These are phyloP conservation scores for Tetragonula carbonaria DNA, from an alignment of 2,888 invertebrate species.

Conservation along the genomic window DNA sequence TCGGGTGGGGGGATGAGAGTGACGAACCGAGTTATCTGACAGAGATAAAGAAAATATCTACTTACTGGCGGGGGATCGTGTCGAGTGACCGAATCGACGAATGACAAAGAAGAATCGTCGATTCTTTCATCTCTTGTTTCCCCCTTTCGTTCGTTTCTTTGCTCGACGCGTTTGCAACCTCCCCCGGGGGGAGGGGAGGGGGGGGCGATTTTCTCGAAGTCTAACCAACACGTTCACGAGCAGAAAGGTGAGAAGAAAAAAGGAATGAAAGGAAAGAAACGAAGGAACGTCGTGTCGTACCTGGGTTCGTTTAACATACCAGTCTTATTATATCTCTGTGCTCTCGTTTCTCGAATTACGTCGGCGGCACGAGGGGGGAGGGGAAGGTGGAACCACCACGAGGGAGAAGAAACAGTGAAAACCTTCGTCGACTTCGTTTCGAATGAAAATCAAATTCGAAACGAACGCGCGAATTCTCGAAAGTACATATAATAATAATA, in stretches of 20 bases:
- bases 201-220: neutral
- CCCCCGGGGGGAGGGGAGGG: too few relatives aligned
- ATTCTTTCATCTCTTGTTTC: too few relatives aligned
- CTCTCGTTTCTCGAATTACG: neutral
- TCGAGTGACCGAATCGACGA: neutral
- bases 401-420: too few relatives aligned
- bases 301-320: neutral
- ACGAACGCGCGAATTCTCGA: too few relatives aligned
- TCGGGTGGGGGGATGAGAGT: too few relatives aligned
- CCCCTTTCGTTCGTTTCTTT: neutral
- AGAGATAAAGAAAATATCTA: slow-evolving; percentile 27
- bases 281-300: neutral
- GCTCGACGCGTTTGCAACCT: too few relatives aligned
- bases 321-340: neutral
- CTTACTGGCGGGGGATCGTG: too few relatives aligned
- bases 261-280: neutral
- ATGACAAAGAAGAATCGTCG: neutral
- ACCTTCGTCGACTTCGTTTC: too few relatives aligned
- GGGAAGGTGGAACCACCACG: neutral
- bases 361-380: neutral
- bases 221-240: too few relatives aligned
- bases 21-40: slow-evolving; percentile 8
- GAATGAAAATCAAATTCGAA: too few relatives aligned
- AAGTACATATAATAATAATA: too few relatives aligned
- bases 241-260: neutral